Base-by-base conservation (phyloP, 1,140 invertebrate genomes). In the Neodiprion pinetum region DNA sequence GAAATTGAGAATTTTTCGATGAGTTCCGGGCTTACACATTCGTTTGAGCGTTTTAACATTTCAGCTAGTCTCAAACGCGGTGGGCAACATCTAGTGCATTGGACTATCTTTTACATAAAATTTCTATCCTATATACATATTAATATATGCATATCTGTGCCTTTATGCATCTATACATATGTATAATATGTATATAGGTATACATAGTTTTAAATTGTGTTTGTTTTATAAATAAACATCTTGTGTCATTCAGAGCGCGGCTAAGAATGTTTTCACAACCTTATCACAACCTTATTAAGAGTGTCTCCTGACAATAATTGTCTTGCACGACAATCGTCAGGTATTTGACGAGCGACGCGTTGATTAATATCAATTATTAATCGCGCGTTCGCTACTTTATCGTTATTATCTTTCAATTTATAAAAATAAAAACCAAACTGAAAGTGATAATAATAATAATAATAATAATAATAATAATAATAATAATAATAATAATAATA, bases 211-310 rank as follows among this genome's bases (percentile, higher is more conserved):
- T 40, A 40, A 40, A 40, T 0, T 40, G 28, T 40, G 28, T 61
- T 61, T 61, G 53, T n/a, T 61, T 11, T 4, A 61, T 61, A 61
- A 61, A 61, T 61, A 61, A 61, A 4, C n/a, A 82, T 83, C 77
- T 84, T 79, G 78, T 80, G 75, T 80, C 75, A 84, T 78, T 76
- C 84, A 81, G 80, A 87, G 85, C 85, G 80, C 81, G 82, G 83
- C 85, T 87, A 86, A 83, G 84, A 84, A 83, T 82, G 79, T 82
- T 80, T 85, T 88, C 87, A 88, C 87, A 88, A 88, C 87, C 87
- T 85, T 88, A 87, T 88, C 87, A 88, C 87, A 88, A 88, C 87
- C 87, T 87, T 87, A 88, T 86, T 85, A 85, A 83, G 53, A 87
- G 83, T 85, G 81, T 85, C 81, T 78, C 80, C 79, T 80, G 81